A percentile compares a stretch with the other conserved stretches of the same genome.
Conservation (phyloP, 2,113 vertebrate species). For the Calcarius ornatus region DNA sequence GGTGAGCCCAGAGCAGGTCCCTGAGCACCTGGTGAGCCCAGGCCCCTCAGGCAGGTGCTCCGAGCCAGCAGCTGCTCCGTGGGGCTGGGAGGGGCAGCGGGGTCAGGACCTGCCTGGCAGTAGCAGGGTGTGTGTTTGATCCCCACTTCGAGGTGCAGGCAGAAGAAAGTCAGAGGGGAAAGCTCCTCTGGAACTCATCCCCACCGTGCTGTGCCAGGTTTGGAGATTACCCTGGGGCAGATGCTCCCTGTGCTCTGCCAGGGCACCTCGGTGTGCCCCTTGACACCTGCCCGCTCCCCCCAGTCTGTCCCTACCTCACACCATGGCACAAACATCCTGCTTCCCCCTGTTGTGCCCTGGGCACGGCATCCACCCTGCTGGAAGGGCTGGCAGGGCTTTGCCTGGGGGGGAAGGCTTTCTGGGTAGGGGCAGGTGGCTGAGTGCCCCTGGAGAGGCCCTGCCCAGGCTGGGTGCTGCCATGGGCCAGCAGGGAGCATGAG, state of each 20-base stretch:
- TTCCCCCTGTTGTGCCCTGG: not conserved
- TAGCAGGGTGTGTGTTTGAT: not conserved
- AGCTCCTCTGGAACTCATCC: not conserved
- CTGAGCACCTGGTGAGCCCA: not conserved
- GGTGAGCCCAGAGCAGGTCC: slow-evolving; percentile 26
- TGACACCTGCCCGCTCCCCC: not conserved
- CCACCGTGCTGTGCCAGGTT: rapidly evolving
- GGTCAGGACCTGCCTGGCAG: not conserved
- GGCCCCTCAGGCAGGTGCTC: not conserved
- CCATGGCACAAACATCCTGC: not conserved
- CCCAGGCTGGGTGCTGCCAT: not conserved
- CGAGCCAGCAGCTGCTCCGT: rapidly evolving
- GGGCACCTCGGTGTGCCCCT: not conserved
- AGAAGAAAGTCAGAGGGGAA: not conserved
- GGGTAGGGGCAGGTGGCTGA: rapidly evolving
- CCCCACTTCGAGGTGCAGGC: not conserved
- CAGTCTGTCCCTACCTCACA: not conserved
- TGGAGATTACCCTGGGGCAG: not conserved
- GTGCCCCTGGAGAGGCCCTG: not conserved
- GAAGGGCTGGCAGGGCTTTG: not conserved
- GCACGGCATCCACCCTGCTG: not conserved
- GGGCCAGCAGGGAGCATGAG: not conserved
- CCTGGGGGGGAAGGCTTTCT: not conserved
- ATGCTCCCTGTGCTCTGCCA: not conserved
- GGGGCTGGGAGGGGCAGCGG: not conserved